Base-by-base conservation (phyloP, 2,797 vertebrate genomes). In the Cuculus canorus region DNA sequence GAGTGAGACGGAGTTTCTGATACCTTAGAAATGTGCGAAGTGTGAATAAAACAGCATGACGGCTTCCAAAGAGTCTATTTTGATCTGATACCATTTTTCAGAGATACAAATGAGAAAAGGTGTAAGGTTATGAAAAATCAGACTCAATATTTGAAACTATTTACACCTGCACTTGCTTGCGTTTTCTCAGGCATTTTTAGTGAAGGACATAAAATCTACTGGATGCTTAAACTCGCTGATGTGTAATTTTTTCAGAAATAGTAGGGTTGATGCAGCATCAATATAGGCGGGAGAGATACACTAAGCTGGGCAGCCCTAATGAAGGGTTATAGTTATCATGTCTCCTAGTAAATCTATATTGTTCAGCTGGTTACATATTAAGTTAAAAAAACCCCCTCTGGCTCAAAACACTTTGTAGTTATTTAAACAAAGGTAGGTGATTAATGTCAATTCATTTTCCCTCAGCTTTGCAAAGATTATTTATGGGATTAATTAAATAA, bases 401-500 rank as follows among this genome's bases (percentile, higher is more conserved):
- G 2, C 33, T 64, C 14, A 39, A 19, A 71, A 47, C 24, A 5
- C 60, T 80, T 22, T n/a, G 22, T 18, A 59, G 27, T 39, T 54
- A 16, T 28, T 83, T 73, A 47, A 72, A 68, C 22, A 79, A 70
- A 82, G 39, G n/a, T 11, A 32, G 3, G 22, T 54, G 32, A 57
- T 73, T n/a, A 61, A 84, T 70, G 39, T 8, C 56, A 33, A 13
- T 82, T 77, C 15, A 48, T 82, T 53, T 54, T 30, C 24, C 52
- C 27, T 52, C 52, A 17, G 4, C 48, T 80, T 60, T 18, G 8
- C 45, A 66, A 80, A 57, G 35, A 23, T 66, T 91, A 52, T 86
- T 89, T 92, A 72, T 63, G 52, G 43, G 54, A 92, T 80, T 89
- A 45, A 72, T 73, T 78, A 84, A 93, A 84, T 66, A 30, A 80